A percentile compares a stretch with the other conserved stretches of the same genome.
These are phyloP conservation scores for Hiodon alosoides DNA, from an alignment of 2,113 vertebrate genomes.

Conservation along the genomic window DNA sequence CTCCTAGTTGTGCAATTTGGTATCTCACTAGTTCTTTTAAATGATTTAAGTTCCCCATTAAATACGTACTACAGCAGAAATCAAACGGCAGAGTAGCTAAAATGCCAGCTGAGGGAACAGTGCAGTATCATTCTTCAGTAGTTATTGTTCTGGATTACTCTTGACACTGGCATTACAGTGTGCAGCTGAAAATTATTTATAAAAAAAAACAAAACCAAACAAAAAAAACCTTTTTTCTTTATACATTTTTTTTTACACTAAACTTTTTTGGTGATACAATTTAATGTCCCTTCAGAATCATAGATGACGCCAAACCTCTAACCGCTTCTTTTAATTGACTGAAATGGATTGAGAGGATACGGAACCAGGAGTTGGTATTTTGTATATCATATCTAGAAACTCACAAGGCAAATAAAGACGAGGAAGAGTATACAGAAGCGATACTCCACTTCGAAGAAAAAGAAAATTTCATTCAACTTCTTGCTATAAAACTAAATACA, in stretches of 20 bases:
- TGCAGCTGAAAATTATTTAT: constrained; percentile 15
- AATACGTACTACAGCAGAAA: too few relatives aligned
- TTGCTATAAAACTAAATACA: constrained; percentile 67
- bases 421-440: neutral
- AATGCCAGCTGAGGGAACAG: neutral
- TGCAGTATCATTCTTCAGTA: neutral
- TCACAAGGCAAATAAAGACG: neutral
- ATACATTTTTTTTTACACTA: constrained; percentile 8
- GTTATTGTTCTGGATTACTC: neutral
- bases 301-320: neutral
- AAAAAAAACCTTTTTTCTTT: constrained; percentile 10
- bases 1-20: constrained; percentile 47
- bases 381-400: neutral
- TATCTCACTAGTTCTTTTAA: constrained; percentile 20
- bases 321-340: neutral
- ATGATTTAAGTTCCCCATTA: constrained; percentile 21
- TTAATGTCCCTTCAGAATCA: constrained; percentile 2
- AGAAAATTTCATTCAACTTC: constrained; percentile 42
- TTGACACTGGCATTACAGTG: constrained; percentile 8
- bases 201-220: constrained; percentile 5
- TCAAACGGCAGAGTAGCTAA: too few relatives aligned
- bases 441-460: constrained; percentile 41
- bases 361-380: neutral
- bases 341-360: neutral
- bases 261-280: neutral